Conservation (phyloP, 2,888 invertebrate genomes). For the Tetramorium bicarinatum region DNA sequence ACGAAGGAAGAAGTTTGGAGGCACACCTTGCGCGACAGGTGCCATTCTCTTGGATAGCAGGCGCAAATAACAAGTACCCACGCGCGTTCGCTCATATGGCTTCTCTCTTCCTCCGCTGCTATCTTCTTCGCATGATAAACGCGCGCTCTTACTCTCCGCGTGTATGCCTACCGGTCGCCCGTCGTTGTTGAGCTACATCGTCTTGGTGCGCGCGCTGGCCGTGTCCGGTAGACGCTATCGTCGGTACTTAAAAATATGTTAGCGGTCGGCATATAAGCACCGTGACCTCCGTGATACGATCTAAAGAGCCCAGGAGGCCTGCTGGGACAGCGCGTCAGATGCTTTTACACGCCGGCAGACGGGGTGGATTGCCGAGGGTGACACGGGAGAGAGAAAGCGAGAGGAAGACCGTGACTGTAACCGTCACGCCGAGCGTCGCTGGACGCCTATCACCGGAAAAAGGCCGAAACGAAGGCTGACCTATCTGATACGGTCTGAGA, state of each 20-base stretch:
- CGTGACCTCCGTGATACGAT: conserved; percentile 86
- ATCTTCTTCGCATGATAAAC: conserved; percentile 50
- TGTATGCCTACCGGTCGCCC: conserved; percentile 12
- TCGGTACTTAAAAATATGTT: conserved; percentile 85
- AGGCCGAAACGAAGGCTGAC: conserved; percentile 67
- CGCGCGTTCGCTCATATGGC: conserved; percentile 57
- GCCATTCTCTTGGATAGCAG: conserved; percentile 75
- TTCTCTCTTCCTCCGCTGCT: conserved; percentile 29
- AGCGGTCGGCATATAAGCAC: conserved; percentile 84
- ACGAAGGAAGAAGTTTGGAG: conserved; percentile 71
- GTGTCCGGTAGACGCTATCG: conserved; percentile 74
- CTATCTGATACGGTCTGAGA: conserved; percentile 61
- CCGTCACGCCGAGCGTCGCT: conserved; percentile 78
- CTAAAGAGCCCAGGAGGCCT: conserved; percentile 76
- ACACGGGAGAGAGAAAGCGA: conserved; percentile 46
- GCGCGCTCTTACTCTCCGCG: conserved; percentile 15
- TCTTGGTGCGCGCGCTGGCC: conserved; percentile 56
- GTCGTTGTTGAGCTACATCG: conserved; percentile 39
- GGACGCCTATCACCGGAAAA: conserved; percentile 70
- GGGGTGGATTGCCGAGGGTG: conserved; percentile 57
- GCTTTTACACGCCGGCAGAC: conserved; percentile 69
- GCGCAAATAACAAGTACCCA: conserved; percentile 56
- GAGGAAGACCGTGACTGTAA: conserved; percentile 80
- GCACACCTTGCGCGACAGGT: conserved; percentile 85
- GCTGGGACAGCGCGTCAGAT: conserved; percentile 80